These are phyloP conservation scores for Ahaetulla prasina DNA, from an alignment of 2,113 vertebrate genomes.

Conservation along the genomic window DNA sequence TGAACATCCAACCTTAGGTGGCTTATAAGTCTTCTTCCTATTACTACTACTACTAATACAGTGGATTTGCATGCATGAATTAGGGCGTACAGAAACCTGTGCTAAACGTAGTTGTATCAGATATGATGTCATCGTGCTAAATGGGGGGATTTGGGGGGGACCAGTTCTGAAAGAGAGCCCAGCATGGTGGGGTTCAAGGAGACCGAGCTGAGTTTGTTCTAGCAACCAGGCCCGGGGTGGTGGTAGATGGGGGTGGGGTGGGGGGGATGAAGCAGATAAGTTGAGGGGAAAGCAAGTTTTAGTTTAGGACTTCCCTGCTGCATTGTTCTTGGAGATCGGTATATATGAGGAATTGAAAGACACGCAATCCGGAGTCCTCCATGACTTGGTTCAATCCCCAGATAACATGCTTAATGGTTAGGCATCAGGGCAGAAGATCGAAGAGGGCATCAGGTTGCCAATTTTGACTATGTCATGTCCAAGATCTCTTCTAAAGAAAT, in stretches of 20 bases:
- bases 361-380: background rate
- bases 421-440: background rate
- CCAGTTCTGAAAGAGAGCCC: background rate
- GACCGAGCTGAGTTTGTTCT: background rate
- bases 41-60: background rate
- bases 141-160: background rate
- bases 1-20: background rate
- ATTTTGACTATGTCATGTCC: background rate
- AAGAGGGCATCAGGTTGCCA: background rate
- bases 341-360: background rate
- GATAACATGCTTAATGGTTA: background rate
- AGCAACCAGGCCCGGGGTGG: background rate
- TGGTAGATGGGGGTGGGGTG: rapidly evolving
- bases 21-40: background rate
- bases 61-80: background rate
- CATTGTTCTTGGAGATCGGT: background rate
- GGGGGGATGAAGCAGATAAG: background rate
- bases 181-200: background rate
- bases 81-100: background rate
- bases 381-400: background rate
- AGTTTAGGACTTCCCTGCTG: background rate
- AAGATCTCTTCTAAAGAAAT: background rate
- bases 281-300: background rate
- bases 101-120: background rate
- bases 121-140: background rate